These are phyloP conservation scores for Lycaena phlaeas DNA, from an alignment of 2,888 invertebrate genomes.

Conservation along the genomic window DNA sequence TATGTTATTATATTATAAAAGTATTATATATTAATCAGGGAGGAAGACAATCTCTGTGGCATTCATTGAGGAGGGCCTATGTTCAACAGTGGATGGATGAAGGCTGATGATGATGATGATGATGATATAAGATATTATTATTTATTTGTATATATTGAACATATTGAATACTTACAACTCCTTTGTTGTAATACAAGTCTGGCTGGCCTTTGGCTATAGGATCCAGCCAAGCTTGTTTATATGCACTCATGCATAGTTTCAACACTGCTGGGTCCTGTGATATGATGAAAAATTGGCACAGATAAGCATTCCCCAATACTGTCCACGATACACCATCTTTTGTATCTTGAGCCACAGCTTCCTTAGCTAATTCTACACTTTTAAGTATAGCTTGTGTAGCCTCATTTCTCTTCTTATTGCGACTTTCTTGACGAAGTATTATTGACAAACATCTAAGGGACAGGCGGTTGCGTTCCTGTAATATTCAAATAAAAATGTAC, in stretches of 20 bases:
- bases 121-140: too few relatives aligned
- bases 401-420: constrained; percentile 52
- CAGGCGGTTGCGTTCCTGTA: constrained; percentile 80
- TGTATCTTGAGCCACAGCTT: constrained; percentile 84
- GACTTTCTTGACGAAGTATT: constrained; percentile 78
- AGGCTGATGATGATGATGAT: too few relatives aligned
- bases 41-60: too few relatives aligned
- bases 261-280: constrained; percentile 81
- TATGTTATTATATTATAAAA: too few relatives aligned
- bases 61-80: too few relatives aligned
- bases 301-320: constrained; percentile 87
- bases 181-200: constrained; percentile 88
- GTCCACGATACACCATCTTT: constrained; percentile 88
- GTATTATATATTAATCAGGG: too few relatives aligned
- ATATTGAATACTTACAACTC: constrained; percentile 79
- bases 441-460: constrained; percentile 87
- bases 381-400: constrained; percentile 75
- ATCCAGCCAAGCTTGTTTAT: constrained; percentile 83
- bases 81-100: too few relatives aligned
- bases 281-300: constrained; percentile 84
- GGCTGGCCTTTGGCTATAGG: constrained; percentile 80
- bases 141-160: too few relatives aligned
- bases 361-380: constrained; percentile 85
- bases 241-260: constrained; percentile 84
- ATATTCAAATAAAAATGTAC: too few relatives aligned